Evolutionary conservation across 2,797 vertebrate species (phyloP).

Genomic region (Betta splendens): DNA sequence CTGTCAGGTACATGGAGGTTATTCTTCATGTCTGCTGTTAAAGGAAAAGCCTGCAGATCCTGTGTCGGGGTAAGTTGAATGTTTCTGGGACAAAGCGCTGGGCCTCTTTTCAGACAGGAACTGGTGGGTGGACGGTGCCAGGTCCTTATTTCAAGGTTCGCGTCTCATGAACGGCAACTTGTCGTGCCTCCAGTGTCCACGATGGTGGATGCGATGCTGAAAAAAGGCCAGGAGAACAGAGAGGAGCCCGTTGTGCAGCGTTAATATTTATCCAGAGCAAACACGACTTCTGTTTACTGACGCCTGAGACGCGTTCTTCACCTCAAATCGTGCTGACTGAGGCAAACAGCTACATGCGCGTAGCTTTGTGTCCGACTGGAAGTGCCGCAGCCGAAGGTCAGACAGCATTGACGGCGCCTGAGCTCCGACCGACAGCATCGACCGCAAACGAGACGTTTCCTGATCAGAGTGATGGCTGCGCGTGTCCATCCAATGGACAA

Average conservation of each 20-base stretch:
- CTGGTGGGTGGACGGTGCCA: neutral
- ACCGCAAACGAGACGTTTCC: conserved; percentile 76
- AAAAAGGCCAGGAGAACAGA: neutral
- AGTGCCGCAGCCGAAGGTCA: conserved; percentile 80
- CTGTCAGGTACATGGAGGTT: no score
- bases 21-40: no score
- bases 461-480: conserved; percentile 65
- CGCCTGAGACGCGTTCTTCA: neutral
- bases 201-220: neutral
- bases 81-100: neutral
- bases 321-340: neutral
- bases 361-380: no score
- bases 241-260: neutral
- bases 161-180: conserved; percentile 5
- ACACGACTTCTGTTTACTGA: neutral
- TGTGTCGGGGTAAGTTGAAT: neutral
- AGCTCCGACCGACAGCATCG: conserved; percentile 63
- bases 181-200: neutral
- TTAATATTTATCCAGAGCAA: neutral
- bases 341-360: no score
- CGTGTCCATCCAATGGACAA: conserved; percentile 30
- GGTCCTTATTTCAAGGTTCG: conserved; percentile 13
- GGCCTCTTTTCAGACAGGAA: neutral
- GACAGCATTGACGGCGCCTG: conserved; percentile 74
- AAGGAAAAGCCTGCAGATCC: no score